Conservation (phyloP, 35 echinoderm and acorn worm genomes). For the Amphiura filiformis region DNA sequence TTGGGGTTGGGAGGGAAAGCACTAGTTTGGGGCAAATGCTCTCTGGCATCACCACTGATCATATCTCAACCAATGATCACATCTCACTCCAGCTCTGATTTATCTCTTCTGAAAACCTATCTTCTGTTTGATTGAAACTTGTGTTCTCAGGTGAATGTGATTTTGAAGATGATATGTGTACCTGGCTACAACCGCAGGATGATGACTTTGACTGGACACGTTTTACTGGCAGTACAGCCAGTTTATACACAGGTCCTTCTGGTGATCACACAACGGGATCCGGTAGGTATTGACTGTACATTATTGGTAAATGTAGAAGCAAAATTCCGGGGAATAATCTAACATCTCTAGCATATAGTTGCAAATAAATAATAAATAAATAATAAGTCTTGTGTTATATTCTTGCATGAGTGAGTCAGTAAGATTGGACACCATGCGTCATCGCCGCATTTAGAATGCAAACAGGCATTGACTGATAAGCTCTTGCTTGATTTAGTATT, state of each 20-base stretch:
- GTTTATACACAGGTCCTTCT: constrained; percentile 29
- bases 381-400: background rate
- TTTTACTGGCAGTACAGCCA: constrained; percentile 21
- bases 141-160: constrained; percentile 70
- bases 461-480: background rate
- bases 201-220: constrained; percentile 52
- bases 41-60: too few relatives aligned
- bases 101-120: too few relatives aligned
- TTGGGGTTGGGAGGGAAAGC: too few relatives aligned
- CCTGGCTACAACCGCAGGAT: constrained; percentile 64
- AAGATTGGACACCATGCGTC: background rate
- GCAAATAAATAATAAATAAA: too few relatives aligned
- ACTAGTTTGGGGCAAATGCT: too few relatives aligned
- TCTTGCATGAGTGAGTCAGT: background rate
- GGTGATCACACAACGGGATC: constrained; percentile 30
- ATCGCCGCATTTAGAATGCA: too few relatives aligned
- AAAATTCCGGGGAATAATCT: background rate
- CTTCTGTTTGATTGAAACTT: too few relatives aligned
- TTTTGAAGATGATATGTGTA: constrained; percentile 67
- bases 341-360: too few relatives aligned
- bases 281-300: background rate
- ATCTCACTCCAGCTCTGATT: too few relatives aligned
- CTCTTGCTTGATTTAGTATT: too few relatives aligned
- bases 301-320: background rate
- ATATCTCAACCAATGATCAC: too few relatives aligned